Evolutionary conservation across 1,140 invertebrate genomes (phyloP).

Genomic region (Diprion similis): DNA sequence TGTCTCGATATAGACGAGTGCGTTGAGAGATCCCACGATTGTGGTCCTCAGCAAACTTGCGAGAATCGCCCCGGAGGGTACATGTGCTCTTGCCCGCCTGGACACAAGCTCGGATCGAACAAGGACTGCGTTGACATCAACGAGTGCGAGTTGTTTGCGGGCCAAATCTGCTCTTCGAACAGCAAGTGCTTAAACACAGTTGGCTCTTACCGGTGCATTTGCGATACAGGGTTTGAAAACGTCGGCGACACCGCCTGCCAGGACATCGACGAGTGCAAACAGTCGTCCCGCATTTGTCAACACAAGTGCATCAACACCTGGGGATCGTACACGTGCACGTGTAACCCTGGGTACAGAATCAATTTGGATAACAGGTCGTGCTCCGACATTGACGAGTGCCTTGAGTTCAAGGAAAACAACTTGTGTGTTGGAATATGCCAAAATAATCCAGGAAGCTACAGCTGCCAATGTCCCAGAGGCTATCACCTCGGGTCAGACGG

Average conservation of each 20-base stretch:
- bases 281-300: conserved; percentile 73
- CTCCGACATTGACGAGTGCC: conserved; percentile 89
- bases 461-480: conserved; percentile 85
- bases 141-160: conserved; percentile 65
- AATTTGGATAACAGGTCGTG: conserved; percentile 79
- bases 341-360: conserved; percentile 75
- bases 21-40: conserved; percentile 69
- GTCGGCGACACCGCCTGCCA: conserved; percentile 62
- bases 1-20: conserved; percentile 79
- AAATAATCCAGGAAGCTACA: conserved; percentile 87
- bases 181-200: conserved; percentile 65
- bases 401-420: conserved; percentile 70
- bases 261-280: conserved; percentile 73
- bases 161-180: conserved; percentile 43
- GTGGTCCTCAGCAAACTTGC: conserved; percentile 74
- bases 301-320: conserved; percentile 86
- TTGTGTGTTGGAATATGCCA: conserved; percentile 86
- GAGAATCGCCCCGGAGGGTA: conserved; percentile 79
- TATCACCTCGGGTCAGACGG: conserved; percentile 76
- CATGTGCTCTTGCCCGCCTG: conserved; percentile 75
- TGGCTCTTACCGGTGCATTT: conserved; percentile 69
- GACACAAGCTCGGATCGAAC: conserved; percentile 55
- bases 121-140: conserved; percentile 69
- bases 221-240: conserved; percentile 74
- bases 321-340: conserved; percentile 83